Evolutionary conservation across 2,113 vertebrate genomes (phyloP).

Genomic region (Alligator sinensis): DNA sequence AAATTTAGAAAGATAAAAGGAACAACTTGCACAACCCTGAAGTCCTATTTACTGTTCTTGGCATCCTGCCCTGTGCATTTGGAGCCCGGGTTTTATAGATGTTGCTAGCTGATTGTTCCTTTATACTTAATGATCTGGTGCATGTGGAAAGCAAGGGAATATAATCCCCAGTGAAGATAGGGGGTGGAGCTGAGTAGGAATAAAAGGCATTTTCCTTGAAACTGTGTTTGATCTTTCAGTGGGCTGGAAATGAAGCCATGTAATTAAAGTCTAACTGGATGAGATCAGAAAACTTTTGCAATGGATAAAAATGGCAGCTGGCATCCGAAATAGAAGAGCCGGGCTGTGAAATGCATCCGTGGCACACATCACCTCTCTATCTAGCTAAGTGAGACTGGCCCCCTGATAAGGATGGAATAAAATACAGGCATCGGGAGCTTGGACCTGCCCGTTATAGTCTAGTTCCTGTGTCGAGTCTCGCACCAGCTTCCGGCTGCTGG

Average conservation of each 20-base stretch:
- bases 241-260: conserved; percentile 14
- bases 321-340: background rate
- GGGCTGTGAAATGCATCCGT: background rate
- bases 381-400: background rate
- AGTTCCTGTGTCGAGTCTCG: background rate
- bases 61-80: background rate
- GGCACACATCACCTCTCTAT: accelerated
- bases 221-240: conserved; percentile 32
- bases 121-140: background rate
- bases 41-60: background rate
- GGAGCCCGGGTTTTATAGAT: background rate
- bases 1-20: conserved; percentile 10
- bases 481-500: background rate
- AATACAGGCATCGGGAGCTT: background rate
- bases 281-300: conserved; percentile 48
- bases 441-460: background rate
- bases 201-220: conserved; percentile 9
- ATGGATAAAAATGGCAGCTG: conserved; percentile 13
- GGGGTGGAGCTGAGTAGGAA: background rate
- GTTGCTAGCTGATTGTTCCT: background rate
- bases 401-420: background rate
- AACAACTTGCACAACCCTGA: conserved; percentile 4
- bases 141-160: background rate
- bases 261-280: conserved; percentile 42
- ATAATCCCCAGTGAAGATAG: conserved; percentile 3